Evolutionary conservation across 2,113 vertebrate genomes (phyloP), one percentile per base, ranked within the genome.

Genomic region (Plestiodon gilberti): DNA sequence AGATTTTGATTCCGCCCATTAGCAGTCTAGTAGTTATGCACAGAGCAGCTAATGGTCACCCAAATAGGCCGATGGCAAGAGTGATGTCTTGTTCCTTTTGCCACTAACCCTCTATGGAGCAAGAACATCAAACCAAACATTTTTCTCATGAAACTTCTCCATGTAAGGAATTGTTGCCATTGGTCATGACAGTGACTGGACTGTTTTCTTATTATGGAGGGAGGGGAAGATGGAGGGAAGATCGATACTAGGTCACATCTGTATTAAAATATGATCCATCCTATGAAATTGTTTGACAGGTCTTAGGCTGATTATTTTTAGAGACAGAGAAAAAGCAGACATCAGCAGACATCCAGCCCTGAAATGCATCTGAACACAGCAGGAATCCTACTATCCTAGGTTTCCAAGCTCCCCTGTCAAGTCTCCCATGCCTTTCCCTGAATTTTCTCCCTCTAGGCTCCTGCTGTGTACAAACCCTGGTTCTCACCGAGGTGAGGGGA

Each of bases 301-400:
- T 83, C n/a, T 59, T 3, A 9, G 28, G 80, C 11, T 52, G 81
- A 80, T 83, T 81, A 65, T 81, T 74, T 65, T 64, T 6, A 76
- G 78, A 80, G 23, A 40, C n/a, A 25, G 78, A 40, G 71, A 67
- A 25, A 86, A 83, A 35, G 65, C 86, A 87, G 59, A 81, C 86
- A 43, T 15, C 38, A 55, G 1, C 35, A 43, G n/a, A 73, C 28
- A 65, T 9, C 22, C 14, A 81, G 33, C 0, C 7, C 22, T 3
- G 4, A 80, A 48, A 79, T n/a, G 65, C 23, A 84, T 73, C 59
- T 52, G 52, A 87, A 62, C 78, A 67, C 76, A 76, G 35, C 40
- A 81, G 76, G 22, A 89, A 35, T 64, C 28, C 4, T 76, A 86
- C 67, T 28, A 82, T 11, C 33, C 88, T 52, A 52, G 52, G 18